Base-by-base conservation (phyloP, 30 jellyfish, hydroid and myxozoan species). In the Haliclystus octoradiatus region DNA sequence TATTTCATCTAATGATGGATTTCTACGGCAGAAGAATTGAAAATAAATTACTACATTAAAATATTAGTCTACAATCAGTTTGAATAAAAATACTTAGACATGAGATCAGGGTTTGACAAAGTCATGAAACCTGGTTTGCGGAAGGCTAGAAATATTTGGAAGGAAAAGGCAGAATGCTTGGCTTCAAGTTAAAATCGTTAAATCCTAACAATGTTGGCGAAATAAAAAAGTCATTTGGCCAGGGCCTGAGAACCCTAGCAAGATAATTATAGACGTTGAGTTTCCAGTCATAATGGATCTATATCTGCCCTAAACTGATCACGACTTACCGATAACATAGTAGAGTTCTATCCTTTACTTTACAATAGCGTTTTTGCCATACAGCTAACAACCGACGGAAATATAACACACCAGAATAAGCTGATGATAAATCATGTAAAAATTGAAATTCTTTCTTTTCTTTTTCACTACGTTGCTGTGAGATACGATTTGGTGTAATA, bases 341-440 rank as follows among this genome's bases (percentile, higher is more conserved):
- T 15, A 90, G 61, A 23, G 57, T 23, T 28, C 73, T 94, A 52
- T 82, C 87, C 57, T 77, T 90, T 3, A 82, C 92, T 75, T 90
- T 90, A 72, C 99, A 90, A 66, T 75, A 90, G 52, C 99, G 73
- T 66, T 82, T 82, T 35, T 82, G 94, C 99, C 99, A 83, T 25
- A 90, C 95, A 28, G 99, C 95, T 49, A 82, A 75, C 63, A 90
- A 52, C 57, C 99, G 52, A 34, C 94, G 64, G 46, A 82, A 89
- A 65, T 90, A 94, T 22, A 90, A 57, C 1, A 90, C 66, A 46
- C 99, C 99, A 69, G 85, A 79, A 63, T 80, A 91, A 49, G 77
- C 73, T 13, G 99, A 94, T 19, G 89, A 77, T 19, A 85, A 67
- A 47, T 90, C 99, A 52, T 67, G 85, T 31, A 90, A 78, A 66